phyloP scores from a whole-genome alignment of 2,888 invertebrate species.

The Caradrina kadenii region DNA sequence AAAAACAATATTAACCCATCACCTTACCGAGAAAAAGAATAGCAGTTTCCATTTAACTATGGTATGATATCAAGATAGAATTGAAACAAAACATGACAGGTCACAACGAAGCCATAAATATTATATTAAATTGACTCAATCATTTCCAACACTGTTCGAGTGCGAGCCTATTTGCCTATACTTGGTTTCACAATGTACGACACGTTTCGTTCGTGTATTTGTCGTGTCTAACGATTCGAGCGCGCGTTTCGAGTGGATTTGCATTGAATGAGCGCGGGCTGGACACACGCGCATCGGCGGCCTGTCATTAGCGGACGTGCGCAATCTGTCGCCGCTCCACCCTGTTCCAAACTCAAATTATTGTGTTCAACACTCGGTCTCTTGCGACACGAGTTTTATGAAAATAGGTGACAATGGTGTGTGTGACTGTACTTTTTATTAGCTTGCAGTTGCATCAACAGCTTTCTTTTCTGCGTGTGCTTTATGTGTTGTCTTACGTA shows the following conservation, averaged over 20 bases:
- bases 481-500: constrained; percentile 23
- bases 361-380: constrained; percentile 79
- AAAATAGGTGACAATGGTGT: constrained; percentile 74
- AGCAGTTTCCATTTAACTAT: constrained; percentile 13
- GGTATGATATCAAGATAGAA: constrained; percentile 26
- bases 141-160: constrained; percentile 56
- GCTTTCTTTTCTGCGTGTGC: constrained; percentile 54
- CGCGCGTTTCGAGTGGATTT: constrained; percentile 75
- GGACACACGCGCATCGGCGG: constrained; percentile 85
- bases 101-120: constrained; percentile 49
- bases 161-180: constrained; percentile 54
- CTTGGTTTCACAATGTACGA: constrained; percentile 60
- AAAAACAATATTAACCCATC: constrained; percentile 8
- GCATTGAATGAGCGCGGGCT: constrained; percentile 89
- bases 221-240: constrained; percentile 80
- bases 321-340: constrained; percentile 83
- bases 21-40: constrained; percentile 18
- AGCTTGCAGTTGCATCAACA: constrained; percentile 48
- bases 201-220: constrained; percentile 62
- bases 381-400: constrained; percentile 77
- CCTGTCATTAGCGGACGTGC: constrained; percentile 88
- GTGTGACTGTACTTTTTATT: constrained; percentile 71
- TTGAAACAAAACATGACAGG: constrained; percentile 50
- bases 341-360: constrained; percentile 84
- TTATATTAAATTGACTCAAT: constrained; percentile 60